Percentiles rank a stretch among this genome's conserved stretches.
Conservation (phyloP, 2,888 invertebrate genomes). For the Andrena chrysosceles region DNA sequence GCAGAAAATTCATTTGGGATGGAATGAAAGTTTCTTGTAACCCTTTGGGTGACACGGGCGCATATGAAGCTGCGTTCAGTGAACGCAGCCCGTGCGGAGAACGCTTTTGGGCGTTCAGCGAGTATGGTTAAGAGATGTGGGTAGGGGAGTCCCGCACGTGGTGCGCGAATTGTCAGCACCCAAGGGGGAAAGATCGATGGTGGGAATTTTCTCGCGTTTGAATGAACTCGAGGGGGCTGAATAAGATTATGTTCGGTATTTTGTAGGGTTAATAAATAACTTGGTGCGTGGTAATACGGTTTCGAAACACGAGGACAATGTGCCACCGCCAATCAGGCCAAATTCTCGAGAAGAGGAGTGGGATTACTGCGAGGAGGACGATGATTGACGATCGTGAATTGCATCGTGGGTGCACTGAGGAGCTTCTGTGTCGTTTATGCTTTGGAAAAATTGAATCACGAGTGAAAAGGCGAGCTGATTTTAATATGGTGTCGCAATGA, state of each 20-base stretch:
- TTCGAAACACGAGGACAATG: neutral
- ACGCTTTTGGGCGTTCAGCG: no score
- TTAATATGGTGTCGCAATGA: neutral
- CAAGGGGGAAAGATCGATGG: no score
- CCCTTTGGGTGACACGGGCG: no score
- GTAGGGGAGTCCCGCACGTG: no score
- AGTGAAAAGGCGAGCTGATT: neutral
- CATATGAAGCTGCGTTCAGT: no score
- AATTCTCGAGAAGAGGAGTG: slow-evolving; percentile 65
- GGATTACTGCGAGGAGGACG: slow-evolving; percentile 69
- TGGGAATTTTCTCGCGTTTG: neutral
- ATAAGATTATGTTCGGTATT: neutral
- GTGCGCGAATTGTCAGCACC: no score
- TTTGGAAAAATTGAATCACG: neutral
- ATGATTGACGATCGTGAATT: slow-evolving; percentile 6
- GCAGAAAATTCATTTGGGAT: no score
- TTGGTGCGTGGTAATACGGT: neutral
- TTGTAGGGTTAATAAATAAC: neutral
- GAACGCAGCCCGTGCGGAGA: no score
- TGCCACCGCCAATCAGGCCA: neutral
- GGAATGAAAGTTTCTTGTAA: no score
- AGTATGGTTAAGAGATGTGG: no score
- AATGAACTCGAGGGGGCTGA: neutral
- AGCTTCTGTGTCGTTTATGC: neutral
- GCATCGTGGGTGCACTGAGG: neutral